Evolutionary conservation across 2,113 vertebrate genomes (phyloP).

Genomic region (Cygnus buccinator): DNA sequence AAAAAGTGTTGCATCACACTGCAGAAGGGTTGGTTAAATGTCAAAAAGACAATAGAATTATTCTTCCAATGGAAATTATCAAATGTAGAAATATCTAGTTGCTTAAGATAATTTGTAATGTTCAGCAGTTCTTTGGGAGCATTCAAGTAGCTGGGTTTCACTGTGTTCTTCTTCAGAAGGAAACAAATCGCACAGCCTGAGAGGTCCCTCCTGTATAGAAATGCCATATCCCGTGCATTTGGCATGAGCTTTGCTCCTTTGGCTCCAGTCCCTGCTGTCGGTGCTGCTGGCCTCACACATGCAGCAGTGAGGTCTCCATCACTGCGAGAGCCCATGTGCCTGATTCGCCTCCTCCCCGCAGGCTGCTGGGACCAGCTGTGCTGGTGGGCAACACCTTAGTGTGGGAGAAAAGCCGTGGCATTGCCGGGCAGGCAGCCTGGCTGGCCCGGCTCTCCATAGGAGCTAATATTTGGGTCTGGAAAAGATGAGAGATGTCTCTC

Average conservation of each 20-base stretch:
- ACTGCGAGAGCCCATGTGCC: accelerated
- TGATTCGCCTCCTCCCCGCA: not conserved
- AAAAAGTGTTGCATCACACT: not conserved
- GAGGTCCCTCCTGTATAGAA: not conserved
- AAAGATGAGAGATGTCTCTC: not conserved
- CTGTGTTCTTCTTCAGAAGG: not conserved
- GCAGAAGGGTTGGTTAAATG: not conserved
- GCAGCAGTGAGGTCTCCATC: not conserved
- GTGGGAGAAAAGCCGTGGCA: not conserved
- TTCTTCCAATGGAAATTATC: not conserved
- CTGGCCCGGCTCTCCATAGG: not conserved
- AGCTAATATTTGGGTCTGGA: not conserved
- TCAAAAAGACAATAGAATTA: not conserved
- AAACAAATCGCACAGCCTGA: not conserved
- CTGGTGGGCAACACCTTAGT: not conserved
- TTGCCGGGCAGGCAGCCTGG: not conserved
- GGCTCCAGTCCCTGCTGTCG: too few species aligned
- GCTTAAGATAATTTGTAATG: not conserved
- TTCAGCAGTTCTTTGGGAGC: not conserved
- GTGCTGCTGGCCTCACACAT: accelerated
- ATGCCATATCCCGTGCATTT: not conserved
- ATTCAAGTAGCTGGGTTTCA: not conserved
- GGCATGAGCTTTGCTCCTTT: not conserved
- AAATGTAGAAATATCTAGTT: not conserved
- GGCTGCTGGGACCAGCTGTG: not conserved